Evolutionary conservation across 2,888 invertebrate species (phyloP).

Genomic region (Cactoblastis cactorum): DNA sequence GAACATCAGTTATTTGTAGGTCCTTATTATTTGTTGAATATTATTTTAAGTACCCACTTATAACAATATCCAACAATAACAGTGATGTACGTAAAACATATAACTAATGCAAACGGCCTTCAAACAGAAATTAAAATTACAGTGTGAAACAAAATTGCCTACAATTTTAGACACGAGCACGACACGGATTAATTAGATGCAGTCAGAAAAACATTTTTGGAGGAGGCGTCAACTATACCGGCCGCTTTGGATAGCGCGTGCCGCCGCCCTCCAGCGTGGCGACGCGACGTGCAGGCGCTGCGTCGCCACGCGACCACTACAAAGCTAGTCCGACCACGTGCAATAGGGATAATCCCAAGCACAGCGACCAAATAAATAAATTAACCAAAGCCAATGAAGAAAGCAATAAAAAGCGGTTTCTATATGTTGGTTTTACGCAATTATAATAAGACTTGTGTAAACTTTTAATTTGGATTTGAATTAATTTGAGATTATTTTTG

Average conservation of each 20-base stretch:
- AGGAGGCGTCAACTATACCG: constrained; percentile 59
- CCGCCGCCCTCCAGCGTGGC: constrained; percentile 35
- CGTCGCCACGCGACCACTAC: constrained; percentile 33
- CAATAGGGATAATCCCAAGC: constrained; percentile 60
- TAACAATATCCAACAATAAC: no score
- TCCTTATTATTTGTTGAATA: no score
- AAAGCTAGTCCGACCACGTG: constrained; percentile 33
- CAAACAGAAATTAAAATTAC: not conserved
- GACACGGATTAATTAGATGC: constrained; percentile 72
- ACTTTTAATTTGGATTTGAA: constrained; percentile 27
- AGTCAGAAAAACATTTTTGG: constrained; percentile 61
- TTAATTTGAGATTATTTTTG: not conserved
- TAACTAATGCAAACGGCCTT: no score
- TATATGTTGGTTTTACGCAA: constrained; percentile 35
- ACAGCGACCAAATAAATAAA: constrained; percentile 74
- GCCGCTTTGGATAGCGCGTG: constrained; percentile 58
- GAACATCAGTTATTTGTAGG: no score
- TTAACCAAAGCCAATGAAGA: constrained; percentile 56
- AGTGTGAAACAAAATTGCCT: no score
- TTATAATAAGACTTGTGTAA: constrained; percentile 60
- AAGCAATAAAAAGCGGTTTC: constrained; percentile 34
- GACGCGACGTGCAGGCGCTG: constrained; percentile 20
- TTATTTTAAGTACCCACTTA: no score
- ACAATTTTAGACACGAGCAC: constrained; percentile 24
- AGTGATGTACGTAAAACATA: no score